Evolutionary conservation across 2,888 invertebrate species (phyloP).

Genomic region (Andrena hattorfiana): DNA sequence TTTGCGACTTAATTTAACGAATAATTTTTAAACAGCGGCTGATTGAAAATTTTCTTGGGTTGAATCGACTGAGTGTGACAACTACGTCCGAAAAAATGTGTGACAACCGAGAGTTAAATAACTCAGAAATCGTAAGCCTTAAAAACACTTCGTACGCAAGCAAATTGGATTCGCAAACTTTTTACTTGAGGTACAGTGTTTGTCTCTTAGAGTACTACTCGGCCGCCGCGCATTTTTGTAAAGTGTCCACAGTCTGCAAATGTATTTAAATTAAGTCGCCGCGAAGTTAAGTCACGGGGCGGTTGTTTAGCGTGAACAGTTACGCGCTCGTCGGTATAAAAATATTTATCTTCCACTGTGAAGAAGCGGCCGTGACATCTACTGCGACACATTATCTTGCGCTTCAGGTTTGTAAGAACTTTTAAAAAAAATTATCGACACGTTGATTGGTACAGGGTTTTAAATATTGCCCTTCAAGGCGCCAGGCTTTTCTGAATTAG

Average conservation of each 20-base stretch:
- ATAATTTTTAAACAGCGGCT: no score
- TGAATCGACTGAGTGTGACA: no score
- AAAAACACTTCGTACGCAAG: background rate
- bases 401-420: background rate
- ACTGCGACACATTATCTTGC: background rate
- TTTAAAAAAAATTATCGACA: background rate
- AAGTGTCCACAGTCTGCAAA: conserved; percentile 11
- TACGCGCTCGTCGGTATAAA: conserved; percentile 16
- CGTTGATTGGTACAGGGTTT: no score
- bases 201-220: background rate
- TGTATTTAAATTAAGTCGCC: conserved; percentile 54
- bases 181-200: conserved; percentile 2
- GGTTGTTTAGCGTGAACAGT: conserved; percentile 24
- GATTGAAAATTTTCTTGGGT: no score
- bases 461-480: no score
- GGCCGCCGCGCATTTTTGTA: conserved; percentile 7
- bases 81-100: no score
- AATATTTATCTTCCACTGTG: conserved; percentile 42
- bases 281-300: conserved; percentile 17
- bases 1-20: no score
- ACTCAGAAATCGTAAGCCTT: no score
- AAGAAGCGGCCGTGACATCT: background rate
- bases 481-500: no score
- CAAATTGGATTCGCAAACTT: conserved; percentile 18
- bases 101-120: no score